Evolutionary conservation across 2,888 invertebrate genomes (phyloP).

Genomic region (Drosophila birchii): DNA sequence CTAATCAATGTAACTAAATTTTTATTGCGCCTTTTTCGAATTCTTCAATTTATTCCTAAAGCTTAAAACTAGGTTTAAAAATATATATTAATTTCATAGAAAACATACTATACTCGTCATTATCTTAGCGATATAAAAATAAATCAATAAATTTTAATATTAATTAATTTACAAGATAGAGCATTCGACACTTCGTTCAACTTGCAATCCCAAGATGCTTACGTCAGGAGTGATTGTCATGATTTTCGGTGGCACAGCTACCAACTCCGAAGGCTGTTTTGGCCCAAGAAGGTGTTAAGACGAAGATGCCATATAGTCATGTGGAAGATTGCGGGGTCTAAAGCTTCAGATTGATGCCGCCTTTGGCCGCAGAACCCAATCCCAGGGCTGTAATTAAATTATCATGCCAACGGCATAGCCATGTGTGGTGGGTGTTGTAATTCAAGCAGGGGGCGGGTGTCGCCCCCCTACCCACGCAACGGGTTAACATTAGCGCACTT

Average conservation of each 20-base stretch:
- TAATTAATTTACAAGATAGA: background rate
- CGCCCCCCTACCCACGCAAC: constrained; percentile 44
- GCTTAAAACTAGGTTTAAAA: too few relatives aligned
- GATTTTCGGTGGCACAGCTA: constrained; percentile 2
- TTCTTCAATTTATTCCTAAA: too few relatives aligned
- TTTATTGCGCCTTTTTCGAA: too few relatives aligned
- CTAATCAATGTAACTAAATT: too few relatives aligned
- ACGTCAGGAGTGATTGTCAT: constrained; percentile 12
- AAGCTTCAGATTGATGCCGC: constrained; percentile 73
- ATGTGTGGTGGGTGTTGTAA: constrained; percentile 57
- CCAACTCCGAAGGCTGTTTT: constrained; percentile 33
- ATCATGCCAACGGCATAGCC: constrained; percentile 67
- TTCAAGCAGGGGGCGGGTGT: constrained; percentile 60
- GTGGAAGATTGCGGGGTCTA: constrained; percentile 67
- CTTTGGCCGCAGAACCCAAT: constrained; percentile 33
- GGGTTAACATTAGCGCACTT: constrained; percentile 77
- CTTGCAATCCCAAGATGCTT: background rate
- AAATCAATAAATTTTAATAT: background rate
- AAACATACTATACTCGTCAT: too few relatives aligned
- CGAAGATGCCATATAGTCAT: constrained; percentile 30
- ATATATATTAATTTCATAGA: too few relatives aligned
- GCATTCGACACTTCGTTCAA: background rate
- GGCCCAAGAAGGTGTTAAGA: constrained; percentile 43
- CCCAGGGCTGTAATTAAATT: constrained; percentile 71
- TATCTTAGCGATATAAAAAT: background rate